phyloP scores from a whole-genome alignment of 35 echinoderm and acorn worm species.

The Patiria miniata region DNA sequence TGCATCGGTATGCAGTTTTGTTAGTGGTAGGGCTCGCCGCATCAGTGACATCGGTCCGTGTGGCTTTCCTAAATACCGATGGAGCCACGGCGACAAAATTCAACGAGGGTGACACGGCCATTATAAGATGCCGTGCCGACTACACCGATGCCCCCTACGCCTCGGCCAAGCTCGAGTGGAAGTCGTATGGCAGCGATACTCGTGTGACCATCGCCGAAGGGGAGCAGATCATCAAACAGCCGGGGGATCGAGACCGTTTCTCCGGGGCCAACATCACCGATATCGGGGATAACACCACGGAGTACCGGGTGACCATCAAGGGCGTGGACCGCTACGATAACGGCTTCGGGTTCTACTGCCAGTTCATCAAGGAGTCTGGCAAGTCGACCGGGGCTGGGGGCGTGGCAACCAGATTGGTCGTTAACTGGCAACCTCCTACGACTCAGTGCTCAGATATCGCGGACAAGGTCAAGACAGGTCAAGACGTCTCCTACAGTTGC shows the following conservation, averaged over 20 bases:
- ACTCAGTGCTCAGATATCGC: neutral
- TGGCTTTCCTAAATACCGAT: too few species aligned
- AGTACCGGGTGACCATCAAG: neutral
- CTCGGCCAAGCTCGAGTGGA: neutral
- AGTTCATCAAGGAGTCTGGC: neutral
- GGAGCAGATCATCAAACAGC: neutral
- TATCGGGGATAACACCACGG: neutral
- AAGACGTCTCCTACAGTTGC: neutral
- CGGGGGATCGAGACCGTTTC: neutral
- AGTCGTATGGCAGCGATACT: neutral
- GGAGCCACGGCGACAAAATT: neutral
- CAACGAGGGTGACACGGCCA: neutral
- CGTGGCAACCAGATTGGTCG: neutral
- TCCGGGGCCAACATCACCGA: neutral
- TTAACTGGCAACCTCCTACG: neutral
- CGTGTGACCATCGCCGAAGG: neutral
- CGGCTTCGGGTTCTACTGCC: neutral
- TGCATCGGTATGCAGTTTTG: too few species aligned
- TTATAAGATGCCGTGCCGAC: neutral
- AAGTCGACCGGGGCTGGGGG: neutral
- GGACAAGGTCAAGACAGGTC: neutral
- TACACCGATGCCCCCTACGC: neutral
- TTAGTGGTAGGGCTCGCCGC: too few species aligned
- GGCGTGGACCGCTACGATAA: constrained; percentile 11
- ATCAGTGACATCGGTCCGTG: too few species aligned